Evolutionary conservation across 92 coral and sea anemone species (phyloP).

Genomic region (Metridium senile): DNA sequence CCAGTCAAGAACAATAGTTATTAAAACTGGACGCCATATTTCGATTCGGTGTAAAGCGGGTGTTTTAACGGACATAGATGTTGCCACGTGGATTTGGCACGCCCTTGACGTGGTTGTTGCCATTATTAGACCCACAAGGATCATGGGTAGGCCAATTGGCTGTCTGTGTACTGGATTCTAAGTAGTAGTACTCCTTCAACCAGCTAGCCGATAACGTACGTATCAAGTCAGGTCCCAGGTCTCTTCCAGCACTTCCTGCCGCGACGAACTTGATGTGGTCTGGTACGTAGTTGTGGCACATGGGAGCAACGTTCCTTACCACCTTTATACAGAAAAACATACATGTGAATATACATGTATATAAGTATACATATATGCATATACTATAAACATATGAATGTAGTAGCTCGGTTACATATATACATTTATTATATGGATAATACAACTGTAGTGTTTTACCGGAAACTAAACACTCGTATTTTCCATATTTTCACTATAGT

Average conservation of each 20-base stretch:
- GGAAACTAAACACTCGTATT: no score
- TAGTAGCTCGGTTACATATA: no score
- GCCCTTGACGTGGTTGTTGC: conserved; percentile 36
- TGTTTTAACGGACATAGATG: conserved; percentile 52
- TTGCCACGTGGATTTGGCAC: conserved; percentile 63
- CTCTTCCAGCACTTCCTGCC: conserved; percentile 43
- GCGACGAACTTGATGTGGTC: conserved; percentile 28
- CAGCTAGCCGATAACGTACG: conserved; percentile 30
- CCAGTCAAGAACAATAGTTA: no score
- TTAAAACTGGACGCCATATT: background rate
- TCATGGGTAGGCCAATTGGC: conserved; percentile 72
- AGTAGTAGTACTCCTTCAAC: conserved; percentile 56
- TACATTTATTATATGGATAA: no score
- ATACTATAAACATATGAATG: no score
- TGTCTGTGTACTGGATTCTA: conserved; percentile 55
- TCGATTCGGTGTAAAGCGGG: background rate
- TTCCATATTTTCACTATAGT: no score
- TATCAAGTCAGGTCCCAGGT: conserved; percentile 47
- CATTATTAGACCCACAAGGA: conserved; percentile 61
- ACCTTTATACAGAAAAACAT: no score
- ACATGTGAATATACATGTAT: no score
- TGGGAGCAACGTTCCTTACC: conserved; percentile 30
- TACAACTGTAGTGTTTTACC: no score
- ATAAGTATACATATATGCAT: no score
- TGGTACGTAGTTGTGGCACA: conserved; percentile 53